Evolutionary conservation across 2,888 invertebrate genomes (phyloP), one percentile per base, ranked within the genome.

Genomic region (Eubasilissa splendida): DNA sequence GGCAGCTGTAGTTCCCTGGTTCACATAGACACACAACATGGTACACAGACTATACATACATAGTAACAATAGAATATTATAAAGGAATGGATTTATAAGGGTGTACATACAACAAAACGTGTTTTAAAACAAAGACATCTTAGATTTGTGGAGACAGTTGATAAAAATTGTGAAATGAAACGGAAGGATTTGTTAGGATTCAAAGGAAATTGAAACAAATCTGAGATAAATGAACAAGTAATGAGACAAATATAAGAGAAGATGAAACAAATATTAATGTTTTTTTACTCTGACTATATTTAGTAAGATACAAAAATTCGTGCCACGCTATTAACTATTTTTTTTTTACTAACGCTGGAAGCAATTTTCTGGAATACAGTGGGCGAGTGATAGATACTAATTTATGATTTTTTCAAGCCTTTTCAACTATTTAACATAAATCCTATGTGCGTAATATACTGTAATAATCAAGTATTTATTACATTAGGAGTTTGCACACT

Each of bases 1-100:
- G 91, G 91, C 96, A 96, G 92, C 96, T 96, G 93, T 96, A 96
- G 92, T 96, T 96, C 88, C 96, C 96, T 96, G 91, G 73, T 60
- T 60, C 60, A 73, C 58, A 68, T 52, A 60, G 75, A 60, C 60
- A 79, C 52, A 77, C 58, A 76, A 76, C 68, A 56, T 63, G 71
- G 91, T 93, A 94, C 93, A 73, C 33, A 73, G 22, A 56, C 71
- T 33, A 73, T 58, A 73, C 71, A 73, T 22, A 53, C 52, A 54
- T 9, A 22, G 70, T 52, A 33, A 63, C 63, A 33, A 3, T 33
- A 63, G 63, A 31, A 63, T 12, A 31, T 7, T 63, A 31, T 33
- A 63, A 63, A 12, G 63, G 33, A 63, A 63, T 31, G 11, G 33
- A 63, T 31, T 12, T 63, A 42, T 10, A 63, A 63, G 33, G 33